Base-by-base conservation (phyloP, 2,888 invertebrate species). In the Listrodromus nycthemerus region DNA sequence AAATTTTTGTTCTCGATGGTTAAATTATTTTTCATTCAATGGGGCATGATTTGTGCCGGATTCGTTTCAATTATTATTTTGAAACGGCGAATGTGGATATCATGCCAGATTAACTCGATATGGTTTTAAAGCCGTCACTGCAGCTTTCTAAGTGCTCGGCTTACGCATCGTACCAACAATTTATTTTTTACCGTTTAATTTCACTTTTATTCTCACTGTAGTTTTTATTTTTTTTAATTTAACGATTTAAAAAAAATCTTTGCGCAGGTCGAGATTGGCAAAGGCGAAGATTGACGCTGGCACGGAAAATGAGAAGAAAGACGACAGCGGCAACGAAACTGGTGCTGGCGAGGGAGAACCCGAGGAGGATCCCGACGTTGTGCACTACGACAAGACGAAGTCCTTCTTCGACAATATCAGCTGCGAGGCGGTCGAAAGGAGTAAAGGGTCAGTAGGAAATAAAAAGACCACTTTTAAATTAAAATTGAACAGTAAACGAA, bases 341-440 rank as follows among this genome's bases (percentile, higher is more conserved):
- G 97, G 97, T 37, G 97, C 97, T 41, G 97, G 97, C 1, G 97
- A 97, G 90, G 95, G 96, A 16, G 97, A 97, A 91, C 95, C 95
- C 10, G 97, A 97, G 86, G 97, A 97, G 85, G 93, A 94, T 24
- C 94, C 95, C 16, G 95, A 95, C 88, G 95, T 95, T 87, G 95
- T 95, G 84, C 97, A 95, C 92, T 99, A 99, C 92, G 98, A 99
- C 94, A 99, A 99, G 95, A 95, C 96, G 89, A 98, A 98, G 94
- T 99, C 99, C 86, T 99, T 99, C 96, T 99, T 99, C 94, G 99
- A 99, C 94, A 98, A 97, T 94, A 99, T 99, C 92, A 99, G 99
- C 89, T 99, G 99, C 93, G 99, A 99, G 93, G 98, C 99, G 84
- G 97, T 98, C 52, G 99, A 99, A 94, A 96, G 98, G 94, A 96